Base-by-base conservation (phyloP, 2,888 invertebrate genomes). In the Escarpia spicata region DNA sequence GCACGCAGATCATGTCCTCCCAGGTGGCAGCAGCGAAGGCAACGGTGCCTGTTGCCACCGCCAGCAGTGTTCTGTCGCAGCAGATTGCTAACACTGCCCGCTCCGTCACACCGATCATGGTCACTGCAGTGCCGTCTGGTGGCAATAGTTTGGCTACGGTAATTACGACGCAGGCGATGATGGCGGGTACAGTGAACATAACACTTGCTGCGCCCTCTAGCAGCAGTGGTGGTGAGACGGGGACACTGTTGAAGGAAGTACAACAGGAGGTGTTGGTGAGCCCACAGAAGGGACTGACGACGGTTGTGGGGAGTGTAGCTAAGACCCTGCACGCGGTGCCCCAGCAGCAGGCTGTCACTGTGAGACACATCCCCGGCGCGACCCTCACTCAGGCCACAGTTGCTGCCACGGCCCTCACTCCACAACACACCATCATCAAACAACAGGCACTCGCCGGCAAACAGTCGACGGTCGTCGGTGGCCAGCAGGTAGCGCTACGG, bases 1-100 rank as follows among this genome's bases (percentile, higher is more conserved):
- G 91, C 91, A 94, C 93, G 43, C 94, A 93, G 92, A 58, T 93
- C 43, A 95, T 95, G 91, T 95, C 95, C 45, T 43, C 92, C 92
- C 31, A 44, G 91, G 45, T 45, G 45, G 45, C 37, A 52, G 44
- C 91, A 44, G 43, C 58, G 91, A 37, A 37, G 52, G 91, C 92
- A 8, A 90, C 93, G 12, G 91, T 93, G 89, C 91, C 93, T 19
- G 75, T 58, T n/a, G 43, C 58, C 10, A 90, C 92, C 8, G 92
- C 90, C 90, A 91, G 75, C 52, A 91, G 58, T n/a, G 43, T 75
- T 26, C 75, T 75, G 19, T 75, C 75, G 4, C 75, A 75, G 91
- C 91, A 43, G 91, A 37, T 91, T 19, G 90, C 91, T 1, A 52
- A 52, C 26, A 44, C 44, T 19, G n/a, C 43, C 8, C 91, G 45